Base-by-base conservation (phyloP, 2,888 invertebrate genomes). In the Eupithecia pulchellata region DNA sequence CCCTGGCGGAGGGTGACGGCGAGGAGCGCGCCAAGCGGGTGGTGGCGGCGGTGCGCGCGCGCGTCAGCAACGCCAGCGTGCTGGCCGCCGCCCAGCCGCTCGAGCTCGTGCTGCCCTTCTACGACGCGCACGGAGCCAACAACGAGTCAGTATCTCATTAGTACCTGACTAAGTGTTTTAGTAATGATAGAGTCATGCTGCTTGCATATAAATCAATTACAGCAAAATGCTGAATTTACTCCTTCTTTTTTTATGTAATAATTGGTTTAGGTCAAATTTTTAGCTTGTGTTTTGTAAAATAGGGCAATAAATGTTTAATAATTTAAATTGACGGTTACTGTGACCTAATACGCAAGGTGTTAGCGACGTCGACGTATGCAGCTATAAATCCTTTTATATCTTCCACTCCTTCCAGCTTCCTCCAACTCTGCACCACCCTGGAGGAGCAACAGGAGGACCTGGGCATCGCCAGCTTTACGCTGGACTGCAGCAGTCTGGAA, bases 401-500 rank as follows among this genome's bases (percentile, higher is more conserved):
- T 4, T 3, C 47, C 20, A 20, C 20, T 57, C 30, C 4, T 55
- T 60, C 0, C 79, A 95, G 95, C 78, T 94, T 95, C 81, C 86
- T 91, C 1, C 85, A 89, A 55, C 86, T 95, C 4, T 94, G 94
- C 75, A 81, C 86, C 42, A 78, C 84, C 9, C 81, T 96, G 68
- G 96, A 96, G 78, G 81, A 90, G 25, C 86, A 89, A 27, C 91
- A 91, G 73, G 58, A 80, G 1, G 78, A 81, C 36, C 89, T 95
- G 52, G 94, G 91, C 58, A 95, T 94, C 81, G 87, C 83, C 9
- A 90, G 89, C 72, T 93, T 95, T 78, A 86, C 91, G 17, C 80
- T 96, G 76, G 95, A 95, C 83, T 96, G 96, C 85, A 95, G 95
- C 85, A 95, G 95, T 58, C 87, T 96, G 71, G 96, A 96, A 79